phyloP scores from a whole-genome alignment of 1,140 invertebrate species.

The Pteromalus puparum region DNA sequence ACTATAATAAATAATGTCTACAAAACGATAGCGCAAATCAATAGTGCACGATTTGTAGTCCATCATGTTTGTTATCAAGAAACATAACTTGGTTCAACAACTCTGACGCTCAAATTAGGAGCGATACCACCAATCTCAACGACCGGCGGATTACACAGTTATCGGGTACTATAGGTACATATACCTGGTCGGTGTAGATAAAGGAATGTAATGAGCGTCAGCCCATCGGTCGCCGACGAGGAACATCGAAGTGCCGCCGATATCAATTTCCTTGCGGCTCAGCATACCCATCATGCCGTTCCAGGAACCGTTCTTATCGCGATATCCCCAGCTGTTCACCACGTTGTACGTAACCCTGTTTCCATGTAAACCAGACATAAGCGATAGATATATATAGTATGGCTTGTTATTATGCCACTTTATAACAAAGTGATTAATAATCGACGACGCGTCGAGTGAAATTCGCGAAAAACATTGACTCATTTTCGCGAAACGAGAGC shows the following conservation, averaged over 20 bases:
- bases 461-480: conserved; percentile 9
- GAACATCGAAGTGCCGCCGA: conserved; percentile 81
- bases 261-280: conserved; percentile 77
- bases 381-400: not conserved
- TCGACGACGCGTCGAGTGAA: not conserved
- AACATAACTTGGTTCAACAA: too few species aligned
- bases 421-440: not conserved
- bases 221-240: conserved; percentile 77
- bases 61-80: too few species aligned
- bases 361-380: not conserved
- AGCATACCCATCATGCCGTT: conserved; percentile 81
- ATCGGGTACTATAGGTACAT: not conserved
- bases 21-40: too few species aligned
- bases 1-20: too few species aligned
- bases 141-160: too few species aligned
- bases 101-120: too few species aligned
- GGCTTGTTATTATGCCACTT: not conserved
- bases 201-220: conserved; percentile 78
- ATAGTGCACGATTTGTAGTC: too few species aligned
- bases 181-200: conserved; percentile 77
- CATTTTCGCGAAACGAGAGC: conserved; percentile 13
- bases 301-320: conserved; percentile 74
- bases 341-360: conserved; percentile 72
- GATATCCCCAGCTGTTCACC: conserved; percentile 78
- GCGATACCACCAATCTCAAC: too few species aligned